Base-by-base conservation (phyloP, 2,113 vertebrate species). In the Eubucco bourcierii region DNA sequence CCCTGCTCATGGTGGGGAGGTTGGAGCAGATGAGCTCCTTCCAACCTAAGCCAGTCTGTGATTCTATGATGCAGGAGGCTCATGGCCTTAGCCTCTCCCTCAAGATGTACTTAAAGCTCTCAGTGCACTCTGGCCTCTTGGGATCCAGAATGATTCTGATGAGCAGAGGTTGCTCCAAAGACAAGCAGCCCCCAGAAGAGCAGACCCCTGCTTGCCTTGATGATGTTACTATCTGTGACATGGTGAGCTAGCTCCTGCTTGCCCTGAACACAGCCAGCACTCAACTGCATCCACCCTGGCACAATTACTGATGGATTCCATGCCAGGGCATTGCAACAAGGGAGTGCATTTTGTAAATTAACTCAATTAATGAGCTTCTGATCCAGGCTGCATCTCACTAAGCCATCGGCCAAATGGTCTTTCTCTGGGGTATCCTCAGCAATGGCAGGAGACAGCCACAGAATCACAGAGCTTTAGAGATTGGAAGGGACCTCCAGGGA, bases 161-260 rank as follows among this genome's bases (percentile, higher is more conserved):
- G 12, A 80, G 60, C 0, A 0, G 3, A 65, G 37, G 11, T 56
- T 71, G 28, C 64, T 61, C 44, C 55, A 39, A 34, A 76, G 63
- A 17, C 28, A 29, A 77, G 60, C 27, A 76, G 23, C 17, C 33
- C 29, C 23, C 19, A 37, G 33, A 21, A 46, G 61, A 61, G 18
- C 33, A 41, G n/a, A 53, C 19, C 23, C 31, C 34, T 59, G 5
- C 37, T 31, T 65, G 52, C 59, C 39, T 37, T 9, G 13, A 21
- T 28, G 46, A n/a, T 0, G 0, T 31, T 74, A 20, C 46, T 16
- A 31, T 4, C 13, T 50, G 34, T 10, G 13, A 20, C 29, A 13
- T 1, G 25, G 25, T 13, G 21, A 90, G 12, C 52, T 3, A 50
- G 24, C 44, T 27, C 34, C 46, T n/a, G 3, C 63, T 52, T 37